These are phyloP conservation scores for Eudyptes chrysolophus DNA, from an alignment of 2,113 vertebrate genomes.

Conservation along the genomic window DNA sequence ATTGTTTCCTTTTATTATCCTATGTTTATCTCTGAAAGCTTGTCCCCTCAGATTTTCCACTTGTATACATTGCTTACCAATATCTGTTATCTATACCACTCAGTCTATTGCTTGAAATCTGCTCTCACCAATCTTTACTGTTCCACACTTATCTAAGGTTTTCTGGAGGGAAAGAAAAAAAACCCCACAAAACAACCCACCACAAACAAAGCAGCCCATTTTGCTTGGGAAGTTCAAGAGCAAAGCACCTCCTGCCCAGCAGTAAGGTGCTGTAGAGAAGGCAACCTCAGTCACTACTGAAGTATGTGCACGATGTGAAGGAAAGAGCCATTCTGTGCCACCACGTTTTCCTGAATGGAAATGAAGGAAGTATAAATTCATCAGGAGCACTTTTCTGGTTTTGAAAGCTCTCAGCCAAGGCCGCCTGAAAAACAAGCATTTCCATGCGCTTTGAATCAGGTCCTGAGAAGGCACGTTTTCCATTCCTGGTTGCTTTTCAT, in stretches of 20 bases:
- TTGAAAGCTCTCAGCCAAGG: not conserved
- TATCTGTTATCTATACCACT: not conserved
- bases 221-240: not conserved
- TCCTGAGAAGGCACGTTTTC: not conserved
- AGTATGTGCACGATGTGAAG: not conserved
- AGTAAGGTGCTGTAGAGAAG: not conserved
- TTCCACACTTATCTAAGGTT: not conserved
- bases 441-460: not conserved
- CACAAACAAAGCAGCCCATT: not conserved
- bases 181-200: too few species aligned
- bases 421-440: not conserved
- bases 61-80: not conserved
- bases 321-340: not conserved
- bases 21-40: not conserved
- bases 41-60: not conserved
- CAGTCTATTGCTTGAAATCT: not conserved
- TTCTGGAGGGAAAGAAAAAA: not conserved
- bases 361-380: not conserved
- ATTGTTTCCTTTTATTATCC: not conserved
- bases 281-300: too few species aligned
- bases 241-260: not conserved
- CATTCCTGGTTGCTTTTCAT: not conserved
- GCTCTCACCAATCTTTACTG: not conserved
- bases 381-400: not conserved
- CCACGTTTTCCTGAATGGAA: not conserved